Evolutionary conservation across 2,888 invertebrate genomes (phyloP), one percentile per base, ranked within the genome.

Genomic region (Phymatocera aterrima): DNA sequence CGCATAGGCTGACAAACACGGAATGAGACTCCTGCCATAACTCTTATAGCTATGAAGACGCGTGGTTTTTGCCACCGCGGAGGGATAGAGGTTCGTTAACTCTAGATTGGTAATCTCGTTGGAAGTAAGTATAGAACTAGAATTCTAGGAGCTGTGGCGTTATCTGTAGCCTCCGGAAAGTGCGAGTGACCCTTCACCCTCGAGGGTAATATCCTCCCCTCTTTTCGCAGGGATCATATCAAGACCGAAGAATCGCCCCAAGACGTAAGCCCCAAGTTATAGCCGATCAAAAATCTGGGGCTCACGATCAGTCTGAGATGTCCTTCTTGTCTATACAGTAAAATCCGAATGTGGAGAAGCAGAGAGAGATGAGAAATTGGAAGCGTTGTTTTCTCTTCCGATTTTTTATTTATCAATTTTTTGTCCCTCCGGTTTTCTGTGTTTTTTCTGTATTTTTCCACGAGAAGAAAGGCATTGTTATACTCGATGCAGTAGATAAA

Each of bases 281-380:
- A 72, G 48, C 72, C 51, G 34, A 48, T 51, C 48, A 48, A 51
- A 72, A 70, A 72, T 72, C 70, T 72, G 48, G 37, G 21, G 48
- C 31, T 72, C 70, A 68, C 43, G 40, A 43, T 68, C 43, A 21
- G 65, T 43, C 43, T 43, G 40, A n/a, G n/a, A 34, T 21, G 34
- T 64, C 61, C n/a, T 64, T 64, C 61, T n/a, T 34, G 61, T 64
- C 61, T 64, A 37, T 57, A 64, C 31, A 64, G 18, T n/a, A 64
- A 3, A n/a, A 31, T 24, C 34, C 34, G 37, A 37, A 64, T n/a
- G 37, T n/a, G 37, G 37, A 18, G 24, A 31, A 51, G 51, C 4
- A 40, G 8, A 40, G n/a, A 51, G 15, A 51, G 4, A 51, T 51
- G 37, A 64, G 61, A 18, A 18, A 37, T 12, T 64, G 18, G n/a